Evolutionary conservation across 2,113 vertebrate genomes (phyloP), one percentile per base, ranked within the genome.

Genomic region (Aptenodytes forsteri): DNA sequence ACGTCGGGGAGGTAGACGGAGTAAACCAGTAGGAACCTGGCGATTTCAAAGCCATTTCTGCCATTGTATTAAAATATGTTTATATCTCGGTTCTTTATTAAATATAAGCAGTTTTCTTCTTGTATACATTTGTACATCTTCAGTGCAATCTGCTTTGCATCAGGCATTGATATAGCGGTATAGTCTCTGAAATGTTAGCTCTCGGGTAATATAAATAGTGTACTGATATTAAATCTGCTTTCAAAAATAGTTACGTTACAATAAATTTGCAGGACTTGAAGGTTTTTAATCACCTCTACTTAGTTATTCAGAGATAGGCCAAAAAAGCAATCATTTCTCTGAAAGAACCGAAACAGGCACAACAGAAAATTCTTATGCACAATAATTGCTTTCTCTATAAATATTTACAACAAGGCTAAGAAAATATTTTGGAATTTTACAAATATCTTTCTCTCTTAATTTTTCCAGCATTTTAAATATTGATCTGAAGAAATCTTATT

Each of bases 111-210:
- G 72, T 93, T 94, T 98, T 96, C 91, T 90, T 93, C 96, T 97
- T 98, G 98, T 98, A 96, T 98, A 98, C 93, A 97, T 98, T 98
- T 95, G 91, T 66, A 70, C 92, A 97, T 94, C 96, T 96, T 97
- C 97, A 94, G 96, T 92, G 93, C 98, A 98, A 98, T 98, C 96
- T 98, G 98, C 97, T 98, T 97, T 97, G 94, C 95, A 82, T 98
- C 98, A 98, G 89, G 81, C 96, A 98, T 88, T 96, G 98, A 98
- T 95, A 88, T 94, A 98, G 95, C 52, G 34, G 96, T 67, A 54
- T 6, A n/a, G 95, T 80, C 84, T 84, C 94, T 93, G 98, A 97
- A 98, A 97, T 97, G 98, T 98, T 98, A 97, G 94, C 97, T 98
- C 97, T 98, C 19, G 71, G 89, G 87, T 93, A 95, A 97, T 88